Evolutionary conservation across 2,888 invertebrate species (phyloP), one percentile per base, ranked within the genome.

Genomic region (Acleris holmiana): DNA sequence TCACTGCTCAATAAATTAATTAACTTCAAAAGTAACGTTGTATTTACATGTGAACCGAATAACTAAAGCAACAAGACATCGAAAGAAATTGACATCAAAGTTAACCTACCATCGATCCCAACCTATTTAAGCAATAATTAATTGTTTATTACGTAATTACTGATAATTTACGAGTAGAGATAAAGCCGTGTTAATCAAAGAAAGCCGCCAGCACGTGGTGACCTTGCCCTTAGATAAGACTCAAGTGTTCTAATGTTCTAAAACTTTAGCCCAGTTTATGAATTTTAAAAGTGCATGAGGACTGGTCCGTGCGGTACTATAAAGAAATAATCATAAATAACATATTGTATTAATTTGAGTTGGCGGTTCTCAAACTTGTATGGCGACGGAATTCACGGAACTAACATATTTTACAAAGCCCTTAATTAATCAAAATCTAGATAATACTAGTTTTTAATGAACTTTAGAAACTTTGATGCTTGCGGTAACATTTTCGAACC

Each of bases 111-210:
- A 55, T 46, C 54, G 15, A 50, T 48, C 23, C 40, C n/a, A 56
- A 60, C 44, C 54, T 65, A 50, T 50, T 65, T 50, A 60, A 55
- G 15, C 17, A 18, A n/a, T 60, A 64, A 64, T 56, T 67, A 67
- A 64, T 64, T 64, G 58, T 51, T 60, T 60, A 64, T 67, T 56
- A 56, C 58, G 66, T 80, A 87, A 89, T 87, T 88, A 85, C 77
- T 72, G 73, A 71, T 81, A 81, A 89, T 89, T 88, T 87, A 90
- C 86, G 81, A 68, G 40, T 67, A 68, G 68, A 76, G 90, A 90
- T 89, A 89, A 80, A 71, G 67, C 69, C 69, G 67, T 86, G 78
- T 75, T 67, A 72, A 74, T 80, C 77, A 76, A 77, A 80, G 76
- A 53, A 47, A 41, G 41, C 56, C 60, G 56, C 65, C 60, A 69